Percentiles rank a stretch among this genome's conserved stretches.
phyloP scores from a whole-genome alignment of 2,113 vertebrate genomes.

The Colistium nudipinnis region DNA sequence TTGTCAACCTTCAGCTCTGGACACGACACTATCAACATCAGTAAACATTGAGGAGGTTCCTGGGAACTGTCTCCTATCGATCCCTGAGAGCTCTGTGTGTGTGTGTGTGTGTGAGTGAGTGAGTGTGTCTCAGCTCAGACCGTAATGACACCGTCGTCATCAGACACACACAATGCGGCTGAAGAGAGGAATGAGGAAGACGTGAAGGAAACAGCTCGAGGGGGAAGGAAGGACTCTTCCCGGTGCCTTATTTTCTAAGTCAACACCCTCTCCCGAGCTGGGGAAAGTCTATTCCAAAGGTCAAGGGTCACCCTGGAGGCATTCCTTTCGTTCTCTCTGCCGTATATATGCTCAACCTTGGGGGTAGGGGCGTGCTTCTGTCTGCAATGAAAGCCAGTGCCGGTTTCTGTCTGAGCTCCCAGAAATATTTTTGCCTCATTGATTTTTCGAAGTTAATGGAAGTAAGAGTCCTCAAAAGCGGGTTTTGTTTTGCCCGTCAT shows the following conservation, averaged over 20 bases:
- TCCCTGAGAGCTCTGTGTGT: constrained; percentile 41
- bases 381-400: constrained; percentile 2
- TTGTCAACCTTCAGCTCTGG: constrained; percentile 59
- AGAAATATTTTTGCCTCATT: constrained; percentile 10
- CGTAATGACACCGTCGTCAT: constrained; percentile 68
- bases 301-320: constrained; percentile 73
- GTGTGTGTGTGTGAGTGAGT: constrained; percentile 17
- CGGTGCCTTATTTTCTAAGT: constrained; percentile 75
- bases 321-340: constrained; percentile 73
- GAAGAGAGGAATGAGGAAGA: constrained; percentile 63
- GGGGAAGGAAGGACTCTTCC: constrained; percentile 68
- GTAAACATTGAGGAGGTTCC: constrained; percentile 68
- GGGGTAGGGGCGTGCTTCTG: constrained; percentile 4
- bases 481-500: too few relatives aligned
- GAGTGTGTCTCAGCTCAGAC: constrained; percentile 24
- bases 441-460: constrained; percentile 10
- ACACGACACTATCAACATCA: constrained; percentile 62
- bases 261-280: constrained; percentile 72
- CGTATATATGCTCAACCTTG: constrained; percentile 34
- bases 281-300: constrained; percentile 75
- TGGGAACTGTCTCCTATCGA: constrained; percentile 67
- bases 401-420: neutral
- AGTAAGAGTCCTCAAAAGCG: neutral
- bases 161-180: constrained; percentile 35
- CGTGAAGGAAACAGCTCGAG: constrained; percentile 60